Conservation (phyloP, 2,797 vertebrate species). For the Pteropus rufus region DNA sequence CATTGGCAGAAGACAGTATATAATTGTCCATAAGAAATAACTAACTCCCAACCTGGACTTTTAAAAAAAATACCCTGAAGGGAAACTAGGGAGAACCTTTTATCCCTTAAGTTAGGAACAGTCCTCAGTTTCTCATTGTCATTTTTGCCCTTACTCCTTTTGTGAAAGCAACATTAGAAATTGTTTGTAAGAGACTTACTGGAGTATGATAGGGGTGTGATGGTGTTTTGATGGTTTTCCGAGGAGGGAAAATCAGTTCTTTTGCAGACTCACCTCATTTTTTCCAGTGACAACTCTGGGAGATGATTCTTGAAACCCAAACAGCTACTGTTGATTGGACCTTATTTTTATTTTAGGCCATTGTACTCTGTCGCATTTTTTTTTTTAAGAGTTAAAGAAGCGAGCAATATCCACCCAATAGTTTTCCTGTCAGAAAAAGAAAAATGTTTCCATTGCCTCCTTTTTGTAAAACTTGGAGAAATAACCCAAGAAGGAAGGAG, state of each 20-base stretch:
- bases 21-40: background rate
- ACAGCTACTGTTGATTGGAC: background rate
- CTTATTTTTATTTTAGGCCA: background rate
- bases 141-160: background rate
- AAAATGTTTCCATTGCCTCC: background rate
- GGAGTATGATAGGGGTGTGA: background rate
- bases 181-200: background rate
- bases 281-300: background rate
- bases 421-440: constrained; percentile 17
- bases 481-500: background rate
- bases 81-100: background rate
- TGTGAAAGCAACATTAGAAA: background rate
- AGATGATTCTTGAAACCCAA: background rate
- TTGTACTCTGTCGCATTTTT: background rate
- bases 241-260: background rate
- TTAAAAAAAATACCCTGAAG: background rate
- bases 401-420: background rate
- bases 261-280: background rate
- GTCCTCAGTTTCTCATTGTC: background rate
- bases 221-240: background rate
- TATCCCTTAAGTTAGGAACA: background rate
- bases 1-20: background rate
- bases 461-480: background rate
- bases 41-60: background rate
- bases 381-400: background rate